Evolutionary conservation across 2,797 vertebrate genomes (phyloP), one percentile per base, ranked within the genome.

Genomic region (Mycteria americana): DNA sequence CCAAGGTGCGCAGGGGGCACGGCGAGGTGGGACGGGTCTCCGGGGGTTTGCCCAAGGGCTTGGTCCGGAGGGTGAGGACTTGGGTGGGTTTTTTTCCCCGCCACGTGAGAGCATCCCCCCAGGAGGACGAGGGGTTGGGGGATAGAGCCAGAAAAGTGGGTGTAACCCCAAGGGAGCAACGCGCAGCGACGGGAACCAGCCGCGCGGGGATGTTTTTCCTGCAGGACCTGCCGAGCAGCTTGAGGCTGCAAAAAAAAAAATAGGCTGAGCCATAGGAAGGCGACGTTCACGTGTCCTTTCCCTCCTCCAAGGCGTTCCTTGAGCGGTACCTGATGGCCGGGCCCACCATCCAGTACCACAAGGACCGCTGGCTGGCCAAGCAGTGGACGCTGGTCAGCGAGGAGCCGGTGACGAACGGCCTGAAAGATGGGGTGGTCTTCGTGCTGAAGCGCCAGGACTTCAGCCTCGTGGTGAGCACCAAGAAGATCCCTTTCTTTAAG

Each of bases 341-440:
- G 0, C 99, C 99, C 64, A 99, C 99, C 87, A 98, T 99, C 98
- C 99, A 99, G 98, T 99, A 99, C 97, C 99, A 99, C 97, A 98
- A 98, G 74, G 99, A 99, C 70, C 99, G 99, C 92, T 99, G 99
- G 98, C 97, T 98, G 97, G 98, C 99, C 95, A 99, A 99, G 57
- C 99, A 99, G 98, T 99, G 99, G 99, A 99, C 99, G 0, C 97
- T 99, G 96, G 98, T 99, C 95, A 99, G 99, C 50, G 99, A 99
- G 96, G 99, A 99, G 85, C 99, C 99, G 0, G 99, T 99, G 94
- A 99, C 99, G 78, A 99, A 98, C 2, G 98, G 99, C 64, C 98
- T 99, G 91, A 98, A 98, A 7, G 99, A 99, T 25, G 99, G 99
- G 16, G 97, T 98, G 5, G 95, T 99, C 85, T 99, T 99, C 68